These are phyloP conservation scores for Hemicordylus capensis DNA, from an alignment of 2,113 vertebrate genomes.

Conservation along the genomic window DNA sequence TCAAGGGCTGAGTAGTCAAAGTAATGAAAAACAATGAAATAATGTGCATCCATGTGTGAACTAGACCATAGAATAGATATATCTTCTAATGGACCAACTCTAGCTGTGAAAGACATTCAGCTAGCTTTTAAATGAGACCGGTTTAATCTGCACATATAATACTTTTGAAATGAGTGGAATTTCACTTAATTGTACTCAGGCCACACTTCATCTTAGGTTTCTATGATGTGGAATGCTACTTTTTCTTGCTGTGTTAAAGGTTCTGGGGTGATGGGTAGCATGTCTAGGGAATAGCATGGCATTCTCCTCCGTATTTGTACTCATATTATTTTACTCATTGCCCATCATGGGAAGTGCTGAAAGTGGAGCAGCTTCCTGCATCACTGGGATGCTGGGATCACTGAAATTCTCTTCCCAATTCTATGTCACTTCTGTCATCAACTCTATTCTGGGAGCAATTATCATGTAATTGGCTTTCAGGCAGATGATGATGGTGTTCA, in stretches of 20 bases:
- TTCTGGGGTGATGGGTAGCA: neutral
- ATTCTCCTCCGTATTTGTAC: constrained; percentile 17
- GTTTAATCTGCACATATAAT: constrained; percentile 5
- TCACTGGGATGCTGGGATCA: neutral
- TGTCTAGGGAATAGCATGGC: neutral
- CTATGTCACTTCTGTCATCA: constrained; percentile 23
- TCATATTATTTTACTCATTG: constrained; percentile 29
- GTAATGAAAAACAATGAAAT: neutral
- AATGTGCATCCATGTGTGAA: neutral
- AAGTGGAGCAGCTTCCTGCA: neutral
- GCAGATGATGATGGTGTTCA: constrained; percentile 39
- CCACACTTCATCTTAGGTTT: no score
- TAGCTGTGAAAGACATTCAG: neutral
- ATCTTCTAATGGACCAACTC: neutral
- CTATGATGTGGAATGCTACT: no score
- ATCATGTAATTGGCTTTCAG: constrained; percentile 34
- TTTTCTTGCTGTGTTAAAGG: neutral
- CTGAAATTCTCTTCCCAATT: constrained; percentile 1
- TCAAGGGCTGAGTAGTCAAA: neutral
- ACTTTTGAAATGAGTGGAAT: neutral
- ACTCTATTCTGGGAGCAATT: constrained; percentile 29
- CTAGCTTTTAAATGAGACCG: neutral
- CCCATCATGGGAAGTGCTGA: constrained; percentile 7
- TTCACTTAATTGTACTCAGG: neutral
- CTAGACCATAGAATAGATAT: neutral